phyloP scores from a whole-genome alignment of 2,113 vertebrate species.

The Peromyscus maniculatus region DNA sequence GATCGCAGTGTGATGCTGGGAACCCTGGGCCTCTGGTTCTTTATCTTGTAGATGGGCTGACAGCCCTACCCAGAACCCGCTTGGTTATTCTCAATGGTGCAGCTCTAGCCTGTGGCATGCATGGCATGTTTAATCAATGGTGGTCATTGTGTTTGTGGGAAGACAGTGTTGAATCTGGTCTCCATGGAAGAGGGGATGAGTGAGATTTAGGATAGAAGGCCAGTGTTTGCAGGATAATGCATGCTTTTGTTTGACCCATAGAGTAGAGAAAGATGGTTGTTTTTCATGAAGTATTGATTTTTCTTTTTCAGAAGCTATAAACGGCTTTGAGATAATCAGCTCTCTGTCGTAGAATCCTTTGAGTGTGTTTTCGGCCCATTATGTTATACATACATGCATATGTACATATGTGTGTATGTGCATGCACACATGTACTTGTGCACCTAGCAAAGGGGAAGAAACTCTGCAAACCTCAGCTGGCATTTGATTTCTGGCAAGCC shows the following conservation, averaged over 20 bases:
- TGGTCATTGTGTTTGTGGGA: neutral
- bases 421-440: no score
- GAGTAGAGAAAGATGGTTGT: slow-evolving; percentile 57
- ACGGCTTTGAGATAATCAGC: slow-evolving; percentile 58
- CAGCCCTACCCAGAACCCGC: neutral
- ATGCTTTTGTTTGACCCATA: slow-evolving; percentile 69
- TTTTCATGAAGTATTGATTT: slow-evolving; percentile 66
- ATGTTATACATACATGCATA: neutral
- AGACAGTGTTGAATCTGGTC: slow-evolving; percentile 32
- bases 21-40: neutral
- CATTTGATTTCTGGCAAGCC: neutral
- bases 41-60: slow-evolving; percentile 45
- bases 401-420: neutral
- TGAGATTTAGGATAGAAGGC: slow-evolving; percentile 59
- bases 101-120: neutral
- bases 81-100: neutral
- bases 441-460: neutral
- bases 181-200: slow-evolving; percentile 32
- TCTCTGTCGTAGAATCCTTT: slow-evolving; percentile 28
- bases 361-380: slow-evolving; percentile 45
- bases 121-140: slow-evolving; percentile 44
- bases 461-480: neutral
- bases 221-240: slow-evolving; percentile 69
- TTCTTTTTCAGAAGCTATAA: slow-evolving; percentile 64
- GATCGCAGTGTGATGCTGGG: neutral